Percentiles rank a stretch among this genome's conserved stretches.
These are phyloP conservation scores for Chaetophractus vellerosus DNA, from an alignment of 2,797 vertebrate genomes.

Conservation along the genomic window DNA sequence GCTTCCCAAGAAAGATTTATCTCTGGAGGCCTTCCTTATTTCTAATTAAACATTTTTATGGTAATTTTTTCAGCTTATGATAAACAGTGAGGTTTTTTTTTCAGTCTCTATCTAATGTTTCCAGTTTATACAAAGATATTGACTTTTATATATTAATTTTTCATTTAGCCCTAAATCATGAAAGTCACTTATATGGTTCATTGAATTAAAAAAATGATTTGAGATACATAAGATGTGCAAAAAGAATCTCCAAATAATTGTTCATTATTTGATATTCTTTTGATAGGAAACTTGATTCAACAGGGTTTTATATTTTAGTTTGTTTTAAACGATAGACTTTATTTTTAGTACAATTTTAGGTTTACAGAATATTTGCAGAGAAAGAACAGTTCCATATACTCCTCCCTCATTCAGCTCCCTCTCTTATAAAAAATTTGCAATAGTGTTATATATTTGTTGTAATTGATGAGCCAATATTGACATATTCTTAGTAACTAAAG, in stretches of 20 bases:
- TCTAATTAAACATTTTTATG: neutral
- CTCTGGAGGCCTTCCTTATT: no score
- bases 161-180: neutral
- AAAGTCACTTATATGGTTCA: neutral
- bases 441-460: no score
- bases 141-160: neutral
- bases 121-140: neutral
- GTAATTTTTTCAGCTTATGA: neutral
- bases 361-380: no score
- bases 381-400: no score
- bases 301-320: neutral
- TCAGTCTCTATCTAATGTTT: no score
- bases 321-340: neutral
- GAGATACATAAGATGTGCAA: neutral
- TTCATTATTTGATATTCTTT: neutral
- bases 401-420: no score
- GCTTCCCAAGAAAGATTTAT: no score
- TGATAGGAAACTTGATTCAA: neutral
- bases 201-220: neutral
- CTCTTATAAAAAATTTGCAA: no score
- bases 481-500: no score
- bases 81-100: no score
- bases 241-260: neutral
- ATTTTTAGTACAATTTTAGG: no score
- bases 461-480: no score